Conservation (phyloP, 2,888 invertebrate genomes). For the Reticulitermes lucifugus region DNA sequence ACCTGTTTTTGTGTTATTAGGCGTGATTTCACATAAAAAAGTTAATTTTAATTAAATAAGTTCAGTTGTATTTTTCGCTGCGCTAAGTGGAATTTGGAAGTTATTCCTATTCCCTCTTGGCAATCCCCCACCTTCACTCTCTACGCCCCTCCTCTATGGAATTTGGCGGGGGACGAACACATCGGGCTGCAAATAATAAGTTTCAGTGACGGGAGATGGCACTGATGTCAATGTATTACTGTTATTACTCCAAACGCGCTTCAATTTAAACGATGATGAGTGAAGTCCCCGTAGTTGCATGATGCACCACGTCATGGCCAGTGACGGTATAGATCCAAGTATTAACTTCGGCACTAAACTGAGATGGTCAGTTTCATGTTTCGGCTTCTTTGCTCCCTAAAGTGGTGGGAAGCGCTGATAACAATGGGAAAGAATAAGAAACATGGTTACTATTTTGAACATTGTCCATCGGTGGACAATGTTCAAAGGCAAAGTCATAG, state of each 20-base stretch:
- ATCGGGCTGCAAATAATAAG: conserved; percentile 11
- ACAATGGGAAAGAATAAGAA: too few relatives aligned
- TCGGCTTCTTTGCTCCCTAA: too few relatives aligned
- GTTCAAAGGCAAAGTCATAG: too few relatives aligned
- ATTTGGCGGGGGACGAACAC: not conserved
- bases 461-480: too few relatives aligned
- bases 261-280: not conserved
- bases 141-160: conserved; percentile 6
- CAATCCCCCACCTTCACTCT: not conserved
- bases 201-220: conserved; percentile 39
- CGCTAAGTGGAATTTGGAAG: not conserved
- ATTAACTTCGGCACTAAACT: too few relatives aligned
- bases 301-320: too few relatives aligned
- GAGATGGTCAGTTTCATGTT: too few relatives aligned
- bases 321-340: too few relatives aligned
- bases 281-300: too few relatives aligned
- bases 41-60: not conserved
- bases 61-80: not conserved
- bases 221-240: not conserved
- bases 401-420: too few relatives aligned
- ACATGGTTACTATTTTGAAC: too few relatives aligned
- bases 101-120: conserved; percentile 37
- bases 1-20: not conserved
- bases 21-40: not conserved
- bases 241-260: not conserved